Percentiles rank a stretch among this genome's conserved stretches.
Evolutionary conservation across 2,888 invertebrate species (phyloP).

Genomic region (Drosophila histrio): DNA sequence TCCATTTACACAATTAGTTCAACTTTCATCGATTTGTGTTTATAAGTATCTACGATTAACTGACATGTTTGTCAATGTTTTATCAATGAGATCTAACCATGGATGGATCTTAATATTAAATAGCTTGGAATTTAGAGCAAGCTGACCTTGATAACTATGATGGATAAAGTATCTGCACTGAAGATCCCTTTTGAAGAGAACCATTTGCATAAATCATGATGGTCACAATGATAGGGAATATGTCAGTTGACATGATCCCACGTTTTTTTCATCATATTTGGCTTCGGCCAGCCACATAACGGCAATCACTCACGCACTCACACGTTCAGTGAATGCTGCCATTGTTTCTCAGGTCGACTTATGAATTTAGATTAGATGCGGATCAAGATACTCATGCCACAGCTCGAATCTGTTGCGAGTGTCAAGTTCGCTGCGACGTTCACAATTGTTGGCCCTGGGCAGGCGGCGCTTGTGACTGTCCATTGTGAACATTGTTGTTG

Average conservation of each 20-base stretch:
- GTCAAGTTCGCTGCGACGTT: constrained; percentile 41
- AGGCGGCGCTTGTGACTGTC: constrained; percentile 22
- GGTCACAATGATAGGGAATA: constrained; percentile 37
- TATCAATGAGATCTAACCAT: neutral
- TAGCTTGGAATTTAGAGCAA: neutral
- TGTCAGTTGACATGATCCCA: constrained; percentile 40
- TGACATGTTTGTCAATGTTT: neutral
- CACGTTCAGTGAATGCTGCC: constrained; percentile 34
- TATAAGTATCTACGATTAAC: neutral
- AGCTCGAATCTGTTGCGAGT: constrained; percentile 25
- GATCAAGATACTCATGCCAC: constrained; percentile 31
- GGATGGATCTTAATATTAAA: neutral
- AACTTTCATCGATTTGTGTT: neutral
- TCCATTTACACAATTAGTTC: neutral
- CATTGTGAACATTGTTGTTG: constrained; percentile 31
- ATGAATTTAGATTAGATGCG: constrained; percentile 65
- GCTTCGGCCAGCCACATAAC: constrained; percentile 47
- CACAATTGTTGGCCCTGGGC: constrained; percentile 16
- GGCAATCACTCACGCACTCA: constrained; percentile 69
- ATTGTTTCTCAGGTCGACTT: constrained; percentile 57
- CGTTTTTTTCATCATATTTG: neutral
- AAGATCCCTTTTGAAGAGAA: constrained; percentile 1
- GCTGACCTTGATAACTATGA: constrained; percentile 12
- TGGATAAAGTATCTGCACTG: constrained; percentile 11
- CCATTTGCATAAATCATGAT: constrained; percentile 51